Conservation (phyloP, 2,113 vertebrate genomes). For the Polypterus senegalus region DNA sequence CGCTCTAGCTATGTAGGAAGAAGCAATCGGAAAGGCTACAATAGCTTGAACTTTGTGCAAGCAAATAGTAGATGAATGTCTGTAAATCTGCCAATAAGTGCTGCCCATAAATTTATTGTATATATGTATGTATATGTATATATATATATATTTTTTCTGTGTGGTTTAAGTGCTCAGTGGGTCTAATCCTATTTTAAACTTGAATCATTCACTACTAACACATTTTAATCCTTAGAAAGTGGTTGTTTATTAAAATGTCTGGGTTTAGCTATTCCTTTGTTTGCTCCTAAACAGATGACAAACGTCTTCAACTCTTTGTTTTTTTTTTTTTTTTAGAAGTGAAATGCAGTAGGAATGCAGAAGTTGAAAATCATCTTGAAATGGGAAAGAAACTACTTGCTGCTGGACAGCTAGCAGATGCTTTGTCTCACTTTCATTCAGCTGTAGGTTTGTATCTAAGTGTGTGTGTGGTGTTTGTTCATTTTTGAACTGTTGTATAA, state of each 20-base stretch:
- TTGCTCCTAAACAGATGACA: background rate
- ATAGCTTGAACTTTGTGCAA: too few relatives aligned
- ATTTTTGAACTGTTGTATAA: too few relatives aligned
- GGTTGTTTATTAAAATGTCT: background rate
- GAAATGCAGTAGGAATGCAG: constrained; percentile 75
- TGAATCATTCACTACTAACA: background rate
- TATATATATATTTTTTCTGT: too few relatives aligned
- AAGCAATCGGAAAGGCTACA: too few relatives aligned
- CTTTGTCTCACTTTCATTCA: constrained; percentile 89
- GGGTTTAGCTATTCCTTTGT: background rate
- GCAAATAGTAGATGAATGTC: too few relatives aligned
- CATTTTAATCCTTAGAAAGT: background rate
- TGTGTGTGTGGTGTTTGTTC: too few relatives aligned
- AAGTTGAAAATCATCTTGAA: constrained; percentile 89
- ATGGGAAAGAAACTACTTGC: constrained; percentile 95
- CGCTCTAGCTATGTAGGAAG: too few relatives aligned
- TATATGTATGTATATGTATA: too few relatives aligned
- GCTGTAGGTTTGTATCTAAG: constrained; percentile 71
- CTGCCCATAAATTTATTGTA: too few relatives aligned
- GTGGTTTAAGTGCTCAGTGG: too few relatives aligned
- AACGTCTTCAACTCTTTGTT: background rate
- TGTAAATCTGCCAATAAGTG: too few relatives aligned
- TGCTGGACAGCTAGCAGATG: constrained; percentile 90
- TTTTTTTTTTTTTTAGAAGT: constrained; percentile 56
- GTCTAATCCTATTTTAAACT: too few relatives aligned